Evolutionary conservation across 2,888 invertebrate species (phyloP).

Genomic region (Anthophora plumipes): DNA sequence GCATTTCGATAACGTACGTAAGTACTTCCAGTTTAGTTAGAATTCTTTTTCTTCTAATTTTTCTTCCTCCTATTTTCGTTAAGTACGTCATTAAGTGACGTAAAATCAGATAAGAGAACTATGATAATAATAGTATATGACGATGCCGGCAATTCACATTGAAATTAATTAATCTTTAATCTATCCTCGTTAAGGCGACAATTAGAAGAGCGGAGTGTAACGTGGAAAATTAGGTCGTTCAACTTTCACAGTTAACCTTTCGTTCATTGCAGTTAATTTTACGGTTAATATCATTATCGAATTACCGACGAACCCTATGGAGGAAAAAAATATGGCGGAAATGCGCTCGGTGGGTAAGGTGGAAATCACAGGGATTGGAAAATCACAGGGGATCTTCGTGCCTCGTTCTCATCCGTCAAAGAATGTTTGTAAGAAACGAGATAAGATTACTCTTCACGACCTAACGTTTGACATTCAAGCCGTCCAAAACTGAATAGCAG

Average conservation of each 20-base stretch:
- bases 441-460: constrained; percentile 16
- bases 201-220: constrained; percentile 37
- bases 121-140: not conserved
- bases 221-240: constrained; percentile 58
- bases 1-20: not conserved
- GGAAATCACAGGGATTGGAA: not conserved
- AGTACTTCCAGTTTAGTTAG: too few species aligned
- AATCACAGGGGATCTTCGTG: not conserved
- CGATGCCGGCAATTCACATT: constrained; percentile 36
- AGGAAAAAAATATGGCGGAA: not conserved
- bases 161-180: constrained; percentile 62
- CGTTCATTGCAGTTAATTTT: constrained; percentile 57
- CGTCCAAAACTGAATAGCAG: not conserved
- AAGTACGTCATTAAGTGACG: not conserved
- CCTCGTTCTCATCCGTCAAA: not conserved
- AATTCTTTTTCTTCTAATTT: not conserved
- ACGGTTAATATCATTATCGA: constrained; percentile 22
- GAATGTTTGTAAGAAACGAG: constrained; percentile 15
- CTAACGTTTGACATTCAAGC: not conserved
- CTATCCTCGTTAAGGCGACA: constrained; percentile 53
- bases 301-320: not conserved
- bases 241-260: constrained; percentile 53
- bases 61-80: not conserved
- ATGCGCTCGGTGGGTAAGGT: not conserved
- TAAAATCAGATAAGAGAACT: constrained; percentile 27